Evolutionary conservation across 2,888 invertebrate species (phyloP).

Genomic region (Eledona agricola): DNA sequence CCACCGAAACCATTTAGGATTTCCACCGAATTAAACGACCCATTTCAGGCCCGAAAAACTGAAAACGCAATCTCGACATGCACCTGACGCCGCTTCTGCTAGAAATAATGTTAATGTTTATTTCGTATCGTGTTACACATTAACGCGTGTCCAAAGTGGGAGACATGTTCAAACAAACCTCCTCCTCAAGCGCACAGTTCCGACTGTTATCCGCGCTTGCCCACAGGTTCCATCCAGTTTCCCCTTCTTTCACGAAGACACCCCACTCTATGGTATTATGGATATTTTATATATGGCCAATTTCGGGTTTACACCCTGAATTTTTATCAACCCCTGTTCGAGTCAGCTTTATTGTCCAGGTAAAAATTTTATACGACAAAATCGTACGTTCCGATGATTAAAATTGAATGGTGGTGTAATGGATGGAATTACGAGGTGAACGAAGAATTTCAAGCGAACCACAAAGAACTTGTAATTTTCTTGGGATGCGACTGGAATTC

Average conservation of each 20-base stretch:
- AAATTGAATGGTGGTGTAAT: conserved; percentile 12
- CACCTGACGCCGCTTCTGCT: conserved; percentile 3
- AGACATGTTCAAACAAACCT: conserved; percentile 35
- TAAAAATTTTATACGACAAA: conserved; percentile 31
- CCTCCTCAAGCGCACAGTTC: conserved; percentile 34
- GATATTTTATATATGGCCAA: conserved; percentile 42
- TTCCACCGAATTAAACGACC: conserved; percentile 45
- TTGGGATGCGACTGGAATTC: neutral
- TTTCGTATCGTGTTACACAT: conserved; percentile 31
- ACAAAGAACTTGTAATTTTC: conserved; percentile 10
- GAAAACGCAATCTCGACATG: conserved; percentile 9
- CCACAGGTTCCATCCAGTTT: conserved; percentile 36
- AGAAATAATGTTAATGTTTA: conserved; percentile 24
- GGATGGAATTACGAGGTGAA: neutral
- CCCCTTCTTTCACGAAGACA: conserved; percentile 35
- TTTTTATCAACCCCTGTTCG: conserved; percentile 37
- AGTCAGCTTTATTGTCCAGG: conserved; percentile 16
- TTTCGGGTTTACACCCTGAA: conserved; percentile 41
- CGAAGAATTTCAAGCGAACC: neutral
- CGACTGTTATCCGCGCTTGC: conserved; percentile 39
- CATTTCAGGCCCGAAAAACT: conserved; percentile 24
- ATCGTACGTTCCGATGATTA: conserved; percentile 25
- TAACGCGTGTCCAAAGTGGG: conserved; percentile 33
- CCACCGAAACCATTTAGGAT: conserved; percentile 41
- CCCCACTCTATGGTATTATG: conserved; percentile 39